Evolutionary conservation across 2,797 vertebrate genomes (phyloP), one percentile per base, ranked within the genome.

Genomic region (Adelosebastes latens): DNA sequence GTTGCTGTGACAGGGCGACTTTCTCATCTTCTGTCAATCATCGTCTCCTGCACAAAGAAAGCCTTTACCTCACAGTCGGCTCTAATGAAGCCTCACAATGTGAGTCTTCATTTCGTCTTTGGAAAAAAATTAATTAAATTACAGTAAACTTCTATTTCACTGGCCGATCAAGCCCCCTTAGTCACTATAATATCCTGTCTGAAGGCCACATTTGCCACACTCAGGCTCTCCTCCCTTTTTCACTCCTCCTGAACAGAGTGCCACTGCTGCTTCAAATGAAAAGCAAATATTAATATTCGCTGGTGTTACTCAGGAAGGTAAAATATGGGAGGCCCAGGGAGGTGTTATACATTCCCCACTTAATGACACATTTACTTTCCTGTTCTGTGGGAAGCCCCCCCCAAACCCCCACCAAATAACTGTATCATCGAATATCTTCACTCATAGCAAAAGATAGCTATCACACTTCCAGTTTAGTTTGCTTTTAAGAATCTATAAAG

Each of bases 221-320:
- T 77, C 42, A 46, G 24, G 22, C 78, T 80, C 83, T 36, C 74
- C 77, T 79, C 86, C 79, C 64, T 46, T 71, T 81, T 87, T 72
- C 73, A 82, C 64, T 86, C 77, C 84, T 88, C 71, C 86, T 85
- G 79, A 88, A 92, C 88, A 89, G 89, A 92, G 88, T 75, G 58
- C 67, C 83, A 86, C 89, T 92, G 87, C 91, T 88, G 81, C 90
- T 86, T 91, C 32, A 95, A 96, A 96, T 96, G 94, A 96, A 96
- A 96, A 96, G 93, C 95, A 96, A 96, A 96, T 96, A 96, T 96
- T 95, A 96, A 96, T 96, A 96, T 95, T 92, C 75, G 64, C 89
- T 84, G 89, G 90, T 90, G 90, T 94, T 92, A 90, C 87, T 86
- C 68, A 87, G 93, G 93, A 95, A 95, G 93, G 92, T 82, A 84